Conservation (phyloP, 2,888 invertebrate genomes). For the Griposia aprilina region DNA sequence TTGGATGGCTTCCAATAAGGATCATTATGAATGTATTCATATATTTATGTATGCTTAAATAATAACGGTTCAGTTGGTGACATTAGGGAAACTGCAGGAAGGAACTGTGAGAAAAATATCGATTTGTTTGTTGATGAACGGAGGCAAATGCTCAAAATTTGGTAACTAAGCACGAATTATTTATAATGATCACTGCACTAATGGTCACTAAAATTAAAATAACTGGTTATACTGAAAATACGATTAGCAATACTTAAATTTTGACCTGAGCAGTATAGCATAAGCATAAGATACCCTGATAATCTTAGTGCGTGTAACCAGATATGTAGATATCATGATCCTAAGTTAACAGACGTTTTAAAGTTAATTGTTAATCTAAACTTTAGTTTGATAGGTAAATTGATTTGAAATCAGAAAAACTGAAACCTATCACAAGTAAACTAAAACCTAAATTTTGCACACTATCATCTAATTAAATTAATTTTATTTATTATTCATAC, state of each 20-base stretch:
- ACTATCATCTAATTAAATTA: constrained; percentile 5
- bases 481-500: not conserved
- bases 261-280: too few relatives aligned
- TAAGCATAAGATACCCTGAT: not conserved
- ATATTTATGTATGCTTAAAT: constrained; percentile 51
- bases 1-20: constrained; percentile 54
- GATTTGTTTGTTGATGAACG: not conserved
- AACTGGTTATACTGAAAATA: not conserved
- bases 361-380: not conserved
- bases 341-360: not conserved
- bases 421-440: not conserved
- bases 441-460: not conserved
- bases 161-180: not conserved
- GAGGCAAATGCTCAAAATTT: not conserved
- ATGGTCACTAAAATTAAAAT: not conserved
- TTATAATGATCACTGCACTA: not conserved
- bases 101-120: constrained; percentile 12
- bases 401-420: not conserved
- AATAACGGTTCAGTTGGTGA: constrained; percentile 21
- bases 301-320: not conserved
- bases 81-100: constrained; percentile 20
- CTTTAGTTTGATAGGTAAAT: not conserved
- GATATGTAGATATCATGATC: not conserved
- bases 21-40: constrained; percentile 47
- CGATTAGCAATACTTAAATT: not conserved